phyloP scores from a whole-genome alignment of 2,888 invertebrate species.

The Pachymerium ferrugineum region DNA sequence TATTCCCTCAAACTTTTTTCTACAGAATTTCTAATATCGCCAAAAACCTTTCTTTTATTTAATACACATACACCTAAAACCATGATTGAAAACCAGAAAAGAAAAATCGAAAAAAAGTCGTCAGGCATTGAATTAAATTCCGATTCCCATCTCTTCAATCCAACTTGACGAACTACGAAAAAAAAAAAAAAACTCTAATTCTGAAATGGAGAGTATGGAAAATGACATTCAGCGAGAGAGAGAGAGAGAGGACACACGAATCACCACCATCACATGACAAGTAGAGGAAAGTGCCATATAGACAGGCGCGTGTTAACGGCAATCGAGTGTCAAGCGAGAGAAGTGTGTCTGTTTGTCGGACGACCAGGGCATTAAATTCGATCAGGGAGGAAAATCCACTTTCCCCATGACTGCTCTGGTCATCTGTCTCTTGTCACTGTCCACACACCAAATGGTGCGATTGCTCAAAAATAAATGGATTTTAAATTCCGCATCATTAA shows the following conservation, averaged over 20 bases:
- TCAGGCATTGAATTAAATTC: too few species aligned
- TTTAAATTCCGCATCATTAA: slow-evolving; percentile 28
- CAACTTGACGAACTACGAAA: too few species aligned
- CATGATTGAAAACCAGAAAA: too few species aligned
- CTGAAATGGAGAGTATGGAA: too few species aligned
- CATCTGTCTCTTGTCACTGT: slow-evolving; percentile 4
- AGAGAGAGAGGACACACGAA: too few species aligned
- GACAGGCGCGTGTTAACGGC: not conserved
- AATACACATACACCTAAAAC: too few species aligned
- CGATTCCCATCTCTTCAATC: too few species aligned
- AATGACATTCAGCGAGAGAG: not conserved
- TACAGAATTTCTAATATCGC: too few species aligned
- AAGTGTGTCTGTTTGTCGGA: not conserved
- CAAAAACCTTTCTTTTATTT: too few species aligned
- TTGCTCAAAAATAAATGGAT: slow-evolving; percentile 6
- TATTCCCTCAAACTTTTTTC: too few species aligned
- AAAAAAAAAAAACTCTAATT: too few species aligned
- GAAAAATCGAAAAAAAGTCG: too few species aligned
- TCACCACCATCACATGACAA: slow-evolving; percentile 7
- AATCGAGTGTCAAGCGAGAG: not conserved
- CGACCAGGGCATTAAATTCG: not conserved
- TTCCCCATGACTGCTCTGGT: not conserved
- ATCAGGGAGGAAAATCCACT: not conserved
- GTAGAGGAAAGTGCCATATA: not conserved
- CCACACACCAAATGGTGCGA: not conserved